Conservation (phyloP, 1,140 invertebrate species). For the Pachypsylla venusta region DNA sequence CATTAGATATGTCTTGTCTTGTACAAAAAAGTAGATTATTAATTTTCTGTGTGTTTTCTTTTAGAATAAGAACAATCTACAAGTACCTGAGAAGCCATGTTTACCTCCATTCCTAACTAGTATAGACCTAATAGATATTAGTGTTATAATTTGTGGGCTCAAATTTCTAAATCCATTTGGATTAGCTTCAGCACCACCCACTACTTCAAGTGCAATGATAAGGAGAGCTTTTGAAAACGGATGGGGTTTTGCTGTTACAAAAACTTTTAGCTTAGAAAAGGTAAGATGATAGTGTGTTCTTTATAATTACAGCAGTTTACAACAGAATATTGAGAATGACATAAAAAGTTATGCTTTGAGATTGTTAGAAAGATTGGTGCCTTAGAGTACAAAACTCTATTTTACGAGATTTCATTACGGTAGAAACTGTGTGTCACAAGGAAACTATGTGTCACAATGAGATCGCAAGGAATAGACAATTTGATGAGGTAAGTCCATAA, state of each 20-base stretch:
- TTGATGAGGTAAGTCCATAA: too few relatives aligned
- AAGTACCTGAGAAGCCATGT: constrained; percentile 40
- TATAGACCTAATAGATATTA: constrained; percentile 87
- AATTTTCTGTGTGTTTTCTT: neutral
- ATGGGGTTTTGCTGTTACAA: constrained; percentile 93
- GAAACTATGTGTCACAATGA: too few relatives aligned
- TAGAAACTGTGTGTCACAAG: too few relatives aligned
- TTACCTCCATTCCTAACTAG: constrained; percentile 85
- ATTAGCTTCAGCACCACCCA: constrained; percentile 89
- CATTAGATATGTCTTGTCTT: too few relatives aligned
- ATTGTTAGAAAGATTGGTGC: too few relatives aligned
- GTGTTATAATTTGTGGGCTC: constrained; percentile 79
- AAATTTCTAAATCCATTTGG: constrained; percentile 96
- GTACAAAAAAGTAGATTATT: neutral
- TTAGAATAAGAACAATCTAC: neutral
- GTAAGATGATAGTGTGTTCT: too few relatives aligned
- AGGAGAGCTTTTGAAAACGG: constrained; percentile 84
- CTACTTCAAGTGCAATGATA: constrained; percentile 90
- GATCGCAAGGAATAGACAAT: too few relatives aligned
- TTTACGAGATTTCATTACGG: too few relatives aligned
- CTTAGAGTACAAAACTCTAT: too few relatives aligned
- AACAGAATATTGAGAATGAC: too few relatives aligned
- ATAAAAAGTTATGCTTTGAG: too few relatives aligned
- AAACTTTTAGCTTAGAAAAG: constrained; percentile 91
- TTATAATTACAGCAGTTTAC: too few relatives aligned